Conservation (phyloP, 2,888 invertebrate species). For the Axea sp. region DNA sequence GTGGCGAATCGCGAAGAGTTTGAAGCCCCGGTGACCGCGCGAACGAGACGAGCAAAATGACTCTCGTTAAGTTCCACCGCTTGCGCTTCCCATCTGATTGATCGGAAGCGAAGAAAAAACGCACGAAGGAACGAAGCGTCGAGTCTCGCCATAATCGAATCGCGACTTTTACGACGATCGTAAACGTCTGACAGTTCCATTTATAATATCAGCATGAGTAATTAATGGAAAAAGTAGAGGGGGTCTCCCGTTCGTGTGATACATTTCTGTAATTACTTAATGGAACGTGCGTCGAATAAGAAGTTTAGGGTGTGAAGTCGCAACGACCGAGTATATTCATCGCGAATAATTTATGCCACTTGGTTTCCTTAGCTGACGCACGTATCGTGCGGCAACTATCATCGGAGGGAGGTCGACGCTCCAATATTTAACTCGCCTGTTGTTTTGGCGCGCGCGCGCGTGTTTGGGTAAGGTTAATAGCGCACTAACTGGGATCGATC, state of each 20-base stretch:
- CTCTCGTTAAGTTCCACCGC: neutral
- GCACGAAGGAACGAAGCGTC: neutral
- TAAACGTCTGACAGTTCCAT: slow-evolving; percentile 6
- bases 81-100: slow-evolving; percentile 1
- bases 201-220: slow-evolving; percentile 23
- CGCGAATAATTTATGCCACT: slow-evolving; percentile 49
- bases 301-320: slow-evolving; percentile 44
- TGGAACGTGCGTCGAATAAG: slow-evolving; percentile 42
- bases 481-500: slow-evolving; percentile 34
- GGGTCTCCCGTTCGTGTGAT: slow-evolving; percentile 4
- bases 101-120: neutral
- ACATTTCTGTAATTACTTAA: slow-evolving; percentile 50
- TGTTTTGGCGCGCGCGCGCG: slow-evolving; percentile 19
- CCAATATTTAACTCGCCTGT: slow-evolving; percentile 39
- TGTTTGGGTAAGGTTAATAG: slow-evolving; percentile 23
- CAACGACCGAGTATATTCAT: slow-evolving; percentile 41
- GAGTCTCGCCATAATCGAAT: too few species aligned
- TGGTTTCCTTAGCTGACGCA: slow-evolving; percentile 41
- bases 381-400: slow-evolving; percentile 36
- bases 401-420: slow-evolving; percentile 41
- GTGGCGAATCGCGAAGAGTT: slow-evolving; percentile 3
- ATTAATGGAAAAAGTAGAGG: slow-evolving; percentile 27
- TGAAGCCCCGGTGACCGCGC: neutral
- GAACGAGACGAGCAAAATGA: too few species aligned
- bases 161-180: slow-evolving; percentile 7